A percentile compares a stretch with the other conserved stretches of the same genome.
Conservation (phyloP, 2,113 vertebrate genomes). For the Scomber scombrus region DNA sequence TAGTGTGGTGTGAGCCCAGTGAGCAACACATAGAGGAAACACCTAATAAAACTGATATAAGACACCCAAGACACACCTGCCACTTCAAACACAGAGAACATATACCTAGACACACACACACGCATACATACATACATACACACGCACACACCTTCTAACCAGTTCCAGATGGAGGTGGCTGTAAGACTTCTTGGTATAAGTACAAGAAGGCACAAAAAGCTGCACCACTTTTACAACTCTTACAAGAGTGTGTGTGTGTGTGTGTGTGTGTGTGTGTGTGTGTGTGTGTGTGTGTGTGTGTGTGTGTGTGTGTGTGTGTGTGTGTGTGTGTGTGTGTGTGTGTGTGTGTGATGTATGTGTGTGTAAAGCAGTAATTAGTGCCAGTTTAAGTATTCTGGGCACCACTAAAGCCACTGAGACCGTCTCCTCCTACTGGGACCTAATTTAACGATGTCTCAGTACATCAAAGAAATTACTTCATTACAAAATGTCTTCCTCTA, state of each 20-base stretch:
- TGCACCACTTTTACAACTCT: constrained; percentile 13
- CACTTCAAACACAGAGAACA: constrained; percentile 78
- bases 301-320: constrained; percentile 2
- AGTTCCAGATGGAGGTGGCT: constrained; percentile 70
- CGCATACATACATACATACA: constrained; percentile 32
- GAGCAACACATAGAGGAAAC: constrained; percentile 65
- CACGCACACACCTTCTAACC: constrained; percentile 52
- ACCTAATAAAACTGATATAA: constrained; percentile 77
- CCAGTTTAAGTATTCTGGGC: constrained; percentile 16
- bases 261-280: neutral
- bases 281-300: constrained; percentile 12
- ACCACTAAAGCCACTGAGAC: constrained; percentile 14
- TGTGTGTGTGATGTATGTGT: constrained; percentile 29
- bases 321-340: constrained; percentile 24
- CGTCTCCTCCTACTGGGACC: constrained; percentile 21
- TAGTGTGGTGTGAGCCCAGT: constrained; percentile 4
- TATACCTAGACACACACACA: constrained; percentile 17
- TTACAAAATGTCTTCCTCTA: neutral
- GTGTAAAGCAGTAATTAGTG: constrained; percentile 40
- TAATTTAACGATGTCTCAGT: constrained; percentile 8
- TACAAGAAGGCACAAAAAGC: constrained; percentile 28
- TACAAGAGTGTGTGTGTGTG: neutral
- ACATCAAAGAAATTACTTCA: constrained; percentile 38
- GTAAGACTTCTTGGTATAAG: constrained; percentile 43
- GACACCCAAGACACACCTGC: constrained; percentile 79